Percentiles rank a stretch among this genome's conserved stretches.
Conservation (phyloP, 2,888 invertebrate genomes). For the Rhamphomyia laevipes region DNA sequence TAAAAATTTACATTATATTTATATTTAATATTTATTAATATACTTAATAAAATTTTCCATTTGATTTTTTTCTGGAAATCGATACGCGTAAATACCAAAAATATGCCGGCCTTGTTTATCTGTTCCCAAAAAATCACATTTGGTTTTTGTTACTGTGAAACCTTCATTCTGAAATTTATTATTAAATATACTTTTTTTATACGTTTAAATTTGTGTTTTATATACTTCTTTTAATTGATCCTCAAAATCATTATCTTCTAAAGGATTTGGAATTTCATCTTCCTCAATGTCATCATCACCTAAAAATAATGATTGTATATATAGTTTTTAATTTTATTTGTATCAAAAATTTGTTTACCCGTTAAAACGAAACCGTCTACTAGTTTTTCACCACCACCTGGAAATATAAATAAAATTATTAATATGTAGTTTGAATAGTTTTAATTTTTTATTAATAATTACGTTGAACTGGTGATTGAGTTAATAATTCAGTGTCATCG, state of each 20-base stretch:
- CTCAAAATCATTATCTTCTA: constrained; percentile 33
- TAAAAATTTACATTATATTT: not conserved
- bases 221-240: constrained; percentile 33
- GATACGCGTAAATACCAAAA: constrained; percentile 90
- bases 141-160: constrained; percentile 24
- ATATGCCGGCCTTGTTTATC: constrained; percentile 77
- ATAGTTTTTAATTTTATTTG: too few relatives aligned
- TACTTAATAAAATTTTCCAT: constrained; percentile 31
- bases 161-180: constrained; percentile 15
- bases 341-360: too few relatives aligned
- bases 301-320: constrained; percentile 1
- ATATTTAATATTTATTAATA: not conserved
- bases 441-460: constrained; percentile 28
- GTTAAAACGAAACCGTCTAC: constrained; percentile 4
- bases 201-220: constrained; percentile 9
- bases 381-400: constrained; percentile 24
- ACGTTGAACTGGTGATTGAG: constrained; percentile 58
- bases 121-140: constrained; percentile 50
- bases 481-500: constrained; percentile 83
- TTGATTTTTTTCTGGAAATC: constrained; percentile 62
- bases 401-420: constrained; percentile 41
- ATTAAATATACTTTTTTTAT: not conserved
- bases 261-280: constrained; percentile 27
- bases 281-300: constrained; percentile 22
- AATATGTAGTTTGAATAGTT: too few relatives aligned